Evolutionary conservation across 2,888 invertebrate species (phyloP), one percentile per base, ranked within the genome.

Genomic region (Lampropteryx suffumata): DNA sequence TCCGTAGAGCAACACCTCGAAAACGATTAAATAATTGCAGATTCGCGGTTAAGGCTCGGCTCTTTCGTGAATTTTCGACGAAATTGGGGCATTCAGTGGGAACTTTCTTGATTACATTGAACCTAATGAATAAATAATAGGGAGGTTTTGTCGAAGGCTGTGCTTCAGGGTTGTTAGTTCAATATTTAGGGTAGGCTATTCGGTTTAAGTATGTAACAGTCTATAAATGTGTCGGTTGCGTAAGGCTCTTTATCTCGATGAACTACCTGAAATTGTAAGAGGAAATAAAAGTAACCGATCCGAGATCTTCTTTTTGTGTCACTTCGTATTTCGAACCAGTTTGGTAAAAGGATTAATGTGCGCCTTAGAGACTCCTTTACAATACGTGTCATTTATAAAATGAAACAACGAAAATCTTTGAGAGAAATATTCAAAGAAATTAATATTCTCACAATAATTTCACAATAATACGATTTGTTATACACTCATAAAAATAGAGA

Each of bases 21-120:
- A 83, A 82, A 82, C 82, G 82, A 82, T 84, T 79, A 83, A 85
- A 86, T 86, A 83, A 85, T 82, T 80, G 81, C 76, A 82, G 80
- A 81, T 74, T 77, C 79, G 79, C 71, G 81, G 81, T 80, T 73
- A 73, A 67, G 64, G 73, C 57, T 69, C 61, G 69, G 76, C 69
- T 76, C 70, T 73, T 80, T 82, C 74, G 79, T 78, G 71, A 82
- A 82, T 79, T 82, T 82, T 73, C 73, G 59, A 70, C 70, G 67
- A 80, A 82, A 82, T 79, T 81, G 78, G 78, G 73, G 75, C 76
- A 75, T 79, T 82, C 68, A 65, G 67, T 67, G 63, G 68, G 74
- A 82, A 82, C 71, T 81, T 79, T 74, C 72, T 74, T 80, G 76
- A 84, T 82, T 81, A 78, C 74, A 73, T 76, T 73, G 75, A 72